Evolutionary conservation across 2,888 invertebrate species (phyloP), one percentile per base, ranked within the genome.

Genomic region (Fabriciana adippe): DNA sequence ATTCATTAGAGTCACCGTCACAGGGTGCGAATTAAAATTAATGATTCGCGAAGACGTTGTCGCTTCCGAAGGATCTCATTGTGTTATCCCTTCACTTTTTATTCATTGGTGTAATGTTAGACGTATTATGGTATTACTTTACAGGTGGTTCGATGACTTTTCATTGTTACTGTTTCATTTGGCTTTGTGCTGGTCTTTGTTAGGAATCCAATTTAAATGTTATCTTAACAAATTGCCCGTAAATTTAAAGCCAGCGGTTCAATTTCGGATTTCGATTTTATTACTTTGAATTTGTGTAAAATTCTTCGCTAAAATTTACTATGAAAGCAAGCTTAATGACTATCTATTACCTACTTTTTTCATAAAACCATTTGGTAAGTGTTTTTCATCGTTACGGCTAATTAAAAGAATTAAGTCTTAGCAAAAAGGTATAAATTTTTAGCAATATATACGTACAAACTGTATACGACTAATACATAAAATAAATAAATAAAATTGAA

Each of bases 1-100:
- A 92, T 91, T 92, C 92, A 92, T 92, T 92, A 92, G 83, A 86
- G 87, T 84, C 80, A 81, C 83, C 87, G 88, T 89, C 90, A 87
- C 89, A 87, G 87, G 87, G 85, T 84, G 85, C 88, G 90, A 92
- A 92, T 92, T 92, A 92, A 92, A 92, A 92, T 92, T 92, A 91
- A 92, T 92, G 92, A 92, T 90, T 89, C 88, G 90, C 84, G 85
- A 88, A 85, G 85, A 86, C 84, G 84, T 84, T 82, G 81, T 81
- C 83, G 86, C 82, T 80, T 85, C 80, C 81, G 82, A 78, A 83
- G 83, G 83, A 87, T 88, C 85, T 82, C 85, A 83, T 84, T 84
- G 86, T 82, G 83, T 88, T 87, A 88, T 88, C 85, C 79, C 86
- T 85, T 84, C 88, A 85, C 87, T 91, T 90, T 90, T 90, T 89